These are phyloP conservation scores for Drosophila sechellia DNA, from an alignment of 1,140 invertebrate species.

Conservation along the genomic window DNA sequence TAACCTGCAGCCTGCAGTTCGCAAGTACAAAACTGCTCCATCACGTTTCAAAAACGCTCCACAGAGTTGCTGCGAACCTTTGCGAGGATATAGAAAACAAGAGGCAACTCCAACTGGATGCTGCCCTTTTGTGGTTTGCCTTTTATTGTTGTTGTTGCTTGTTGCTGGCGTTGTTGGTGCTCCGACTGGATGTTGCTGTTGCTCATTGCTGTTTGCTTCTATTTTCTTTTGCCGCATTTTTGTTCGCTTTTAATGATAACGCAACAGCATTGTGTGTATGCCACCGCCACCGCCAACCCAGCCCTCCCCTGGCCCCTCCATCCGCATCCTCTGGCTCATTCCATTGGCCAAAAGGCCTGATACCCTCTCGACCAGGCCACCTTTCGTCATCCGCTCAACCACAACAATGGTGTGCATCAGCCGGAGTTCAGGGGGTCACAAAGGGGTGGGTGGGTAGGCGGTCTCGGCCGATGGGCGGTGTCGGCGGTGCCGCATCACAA, in stretches of 20 bases:
- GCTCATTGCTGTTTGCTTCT: constrained; percentile 52
- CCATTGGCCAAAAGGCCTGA: constrained; percentile 19
- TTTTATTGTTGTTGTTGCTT: constrained; percentile 65
- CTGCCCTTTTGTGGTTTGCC: constrained; percentile 73
- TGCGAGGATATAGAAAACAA: constrained; percentile 37
- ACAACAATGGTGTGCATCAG: constrained; percentile 18
- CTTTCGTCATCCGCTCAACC: constrained; percentile 49
- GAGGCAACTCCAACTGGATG: constrained; percentile 62
- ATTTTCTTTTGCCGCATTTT: constrained; percentile 77
- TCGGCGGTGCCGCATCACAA: constrained; percentile 9
- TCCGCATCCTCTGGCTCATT: not conserved
- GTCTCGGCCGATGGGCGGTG: not conserved
- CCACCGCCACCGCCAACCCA: constrained; percentile 8
- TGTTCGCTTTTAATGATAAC: constrained; percentile 78
- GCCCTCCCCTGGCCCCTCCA: not conserved
- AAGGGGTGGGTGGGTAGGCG: not conserved
- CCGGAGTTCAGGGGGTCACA: constrained; percentile 22
- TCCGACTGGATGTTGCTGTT: constrained; percentile 15
- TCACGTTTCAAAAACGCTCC: constrained; percentile 5
- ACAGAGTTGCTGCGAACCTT: constrained; percentile 19
- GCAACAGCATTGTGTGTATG: constrained; percentile 65
- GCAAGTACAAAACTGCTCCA: not conserved
- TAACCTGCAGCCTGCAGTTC: not conserved
- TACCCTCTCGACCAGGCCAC: constrained; percentile 41
- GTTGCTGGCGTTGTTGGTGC: constrained; percentile 46